Base-by-base conservation (phyloP, 2,113 vertebrate genomes). In the Sinocyclocheilus rhinocerous region DNA sequence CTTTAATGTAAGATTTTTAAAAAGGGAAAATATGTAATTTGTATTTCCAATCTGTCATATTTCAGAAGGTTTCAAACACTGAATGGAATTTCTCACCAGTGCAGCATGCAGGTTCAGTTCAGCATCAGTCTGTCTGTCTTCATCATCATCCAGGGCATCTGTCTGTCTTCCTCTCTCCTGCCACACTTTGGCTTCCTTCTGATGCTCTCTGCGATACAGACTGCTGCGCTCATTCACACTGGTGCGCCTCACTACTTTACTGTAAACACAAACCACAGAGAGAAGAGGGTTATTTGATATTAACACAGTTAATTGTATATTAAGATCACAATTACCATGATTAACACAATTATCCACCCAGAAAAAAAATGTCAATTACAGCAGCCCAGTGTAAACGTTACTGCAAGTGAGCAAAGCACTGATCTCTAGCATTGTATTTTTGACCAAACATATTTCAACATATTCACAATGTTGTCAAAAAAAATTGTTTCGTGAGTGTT, bases 121-220 rank as follows among this genome's bases (percentile, higher is more conserved):
- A 0, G 94, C 92, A 1, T 96, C 93, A 0, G 96, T 96, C 83
- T 94, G 95, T 76, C 93, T 85, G 88, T 97, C 97, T 73, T 97
- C 97, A 0, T 97, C 96, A 0, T 97, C 96, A 1, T 95, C 95
- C 0, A 90, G 93, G 0, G 93, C 87, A 83, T 96, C 96, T 0
- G 91, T 89, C 79, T 94, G 94, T 9, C 93, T 91, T 39, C 94
- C 92, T 0, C 94, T 92, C 8, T 94, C 92, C 78, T 96, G 96
- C 97, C 97, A 98, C 69, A 97, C 96, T 0, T 96, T 96, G 85
- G 97, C 97, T 89, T 98, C 97, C 63, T 96, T 96, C 82, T 96
- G 95, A 0, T 97, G 97, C 89, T 97, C 97, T 48, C 93, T 92
- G 4, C 96, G 94, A 90, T 97, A 97, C 50, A 96, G 90, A 75